phyloP scores from a whole-genome alignment of 2,888 invertebrate genomes.

The Campoplex nolae region DNA sequence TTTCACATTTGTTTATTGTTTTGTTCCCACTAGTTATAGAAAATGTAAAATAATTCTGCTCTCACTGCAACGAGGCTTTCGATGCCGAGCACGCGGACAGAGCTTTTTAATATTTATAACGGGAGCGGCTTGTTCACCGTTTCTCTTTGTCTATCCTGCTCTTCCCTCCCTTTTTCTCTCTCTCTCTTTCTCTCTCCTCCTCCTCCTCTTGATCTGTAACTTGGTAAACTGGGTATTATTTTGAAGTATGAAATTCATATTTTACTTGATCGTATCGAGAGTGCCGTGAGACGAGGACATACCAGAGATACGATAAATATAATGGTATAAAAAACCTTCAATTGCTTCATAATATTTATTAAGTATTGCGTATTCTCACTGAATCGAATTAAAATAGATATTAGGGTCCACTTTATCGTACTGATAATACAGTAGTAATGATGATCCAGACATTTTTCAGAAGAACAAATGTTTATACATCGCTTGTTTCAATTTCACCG shows the following conservation, averaged over 20 bases:
- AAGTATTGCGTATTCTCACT: neutral
- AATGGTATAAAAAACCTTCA: constrained; percentile 30
- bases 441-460: neutral
- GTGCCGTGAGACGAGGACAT: neutral
- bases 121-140: constrained; percentile 12
- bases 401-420: neutral
- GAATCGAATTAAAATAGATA: neutral
- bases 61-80: constrained; percentile 9
- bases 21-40: neutral
- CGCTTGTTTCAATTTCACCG: constrained; percentile 4
- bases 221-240: constrained; percentile 70
- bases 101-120: constrained; percentile 73
- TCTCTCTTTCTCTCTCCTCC: neutral
- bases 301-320: constrained; percentile 4
- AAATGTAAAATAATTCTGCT: constrained; percentile 9
- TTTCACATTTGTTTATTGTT: neutral
- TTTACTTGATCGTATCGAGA: constrained; percentile 48
- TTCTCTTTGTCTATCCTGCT: neutral
- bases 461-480: neutral
- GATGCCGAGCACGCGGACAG: constrained; percentile 57
- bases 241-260: constrained; percentile 78
- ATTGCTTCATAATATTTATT: neutral
- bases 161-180: too few species aligned
- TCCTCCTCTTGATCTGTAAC: constrained; percentile 23
- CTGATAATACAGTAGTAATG: neutral